A percentile compares a stretch with the other conserved stretches of the same genome.
Conservation (phyloP, 2,797 vertebrate species). For the Hypotaenidia philippensis region DNA sequence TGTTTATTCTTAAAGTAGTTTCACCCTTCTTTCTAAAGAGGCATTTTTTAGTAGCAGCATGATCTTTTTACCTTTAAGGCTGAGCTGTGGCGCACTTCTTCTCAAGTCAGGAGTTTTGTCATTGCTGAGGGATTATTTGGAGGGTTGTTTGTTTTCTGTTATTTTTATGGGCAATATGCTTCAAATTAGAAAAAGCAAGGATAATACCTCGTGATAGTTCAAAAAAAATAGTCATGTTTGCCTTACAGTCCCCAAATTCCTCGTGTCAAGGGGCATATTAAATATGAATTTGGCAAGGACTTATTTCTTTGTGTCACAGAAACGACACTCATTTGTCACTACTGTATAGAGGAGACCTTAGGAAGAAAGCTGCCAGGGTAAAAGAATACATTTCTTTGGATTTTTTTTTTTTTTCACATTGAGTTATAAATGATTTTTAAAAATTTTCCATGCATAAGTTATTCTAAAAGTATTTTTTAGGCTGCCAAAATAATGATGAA, state of each 20-base stretch:
- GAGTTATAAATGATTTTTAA: background rate
- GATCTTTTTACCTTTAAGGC: background rate
- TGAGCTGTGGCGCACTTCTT: background rate
- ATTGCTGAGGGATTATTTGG: background rate
- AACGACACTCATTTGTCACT: background rate
- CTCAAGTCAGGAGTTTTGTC: background rate
- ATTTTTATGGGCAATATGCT: background rate
- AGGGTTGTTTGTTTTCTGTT: background rate
- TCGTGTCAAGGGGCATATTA: background rate
- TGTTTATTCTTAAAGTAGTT: background rate
- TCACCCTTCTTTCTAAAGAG: background rate
- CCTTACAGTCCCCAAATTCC: background rate
- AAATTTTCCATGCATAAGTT: background rate
- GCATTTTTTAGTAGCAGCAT: fast-evolving
- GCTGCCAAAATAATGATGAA: background rate
- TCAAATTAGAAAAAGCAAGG: background rate
- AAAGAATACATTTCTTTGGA: background rate
- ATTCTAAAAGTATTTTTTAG: background rate
- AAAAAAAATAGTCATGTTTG: background rate
- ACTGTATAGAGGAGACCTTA: background rate
- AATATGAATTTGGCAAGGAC: background rate
- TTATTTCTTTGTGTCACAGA: background rate
- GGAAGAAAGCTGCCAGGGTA: background rate
- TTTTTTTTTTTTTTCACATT: background rate
- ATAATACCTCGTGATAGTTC: background rate